phyloP scores from a whole-genome alignment of 1,140 invertebrate genomes.

The Hycleus phaleratus region DNA sequence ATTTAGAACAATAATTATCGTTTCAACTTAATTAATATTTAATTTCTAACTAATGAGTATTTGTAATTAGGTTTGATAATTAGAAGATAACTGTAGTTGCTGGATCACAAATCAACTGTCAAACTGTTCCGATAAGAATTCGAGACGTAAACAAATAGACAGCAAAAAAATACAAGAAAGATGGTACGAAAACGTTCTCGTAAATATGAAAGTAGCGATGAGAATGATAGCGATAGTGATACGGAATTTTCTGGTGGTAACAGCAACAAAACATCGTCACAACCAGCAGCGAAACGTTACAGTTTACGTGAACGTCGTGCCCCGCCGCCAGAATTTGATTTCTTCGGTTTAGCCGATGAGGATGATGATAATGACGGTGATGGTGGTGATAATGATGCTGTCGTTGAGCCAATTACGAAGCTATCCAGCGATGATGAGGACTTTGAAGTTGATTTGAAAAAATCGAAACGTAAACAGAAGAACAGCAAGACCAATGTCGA shows the following conservation, averaged over 20 bases:
- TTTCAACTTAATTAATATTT: too few relatives aligned
- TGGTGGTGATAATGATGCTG: too few relatives aligned
- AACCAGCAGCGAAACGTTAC: conserved; percentile 26
- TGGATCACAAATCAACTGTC: too few relatives aligned
- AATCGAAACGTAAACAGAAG: not conserved
- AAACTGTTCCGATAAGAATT: too few relatives aligned
- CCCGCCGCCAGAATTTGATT: conserved; percentile 23
- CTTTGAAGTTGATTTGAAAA: conserved; percentile 7
- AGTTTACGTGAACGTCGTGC: conserved; percentile 26
- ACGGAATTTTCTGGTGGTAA: conserved; percentile 12
- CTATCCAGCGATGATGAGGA: conserved; percentile 24
- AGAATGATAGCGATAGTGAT: conserved; percentile 27
- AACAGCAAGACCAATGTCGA: not conserved
- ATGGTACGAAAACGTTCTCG: conserved; percentile 29
- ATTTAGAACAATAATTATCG: too few relatives aligned
- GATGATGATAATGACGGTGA: conserved; percentile 4
- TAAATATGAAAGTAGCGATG: conserved; percentile 24
- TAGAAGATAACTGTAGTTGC: too few relatives aligned
- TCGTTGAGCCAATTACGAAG: not conserved
- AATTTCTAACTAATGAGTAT: too few relatives aligned
- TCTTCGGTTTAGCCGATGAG: conserved; percentile 26
- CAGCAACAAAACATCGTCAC: not conserved
- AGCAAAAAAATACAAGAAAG: conserved; percentile 2
- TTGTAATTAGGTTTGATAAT: too few relatives aligned
- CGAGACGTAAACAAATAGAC: too few relatives aligned